Conservation (phyloP, 2,888 invertebrate genomes). For the Arge pagana region DNA sequence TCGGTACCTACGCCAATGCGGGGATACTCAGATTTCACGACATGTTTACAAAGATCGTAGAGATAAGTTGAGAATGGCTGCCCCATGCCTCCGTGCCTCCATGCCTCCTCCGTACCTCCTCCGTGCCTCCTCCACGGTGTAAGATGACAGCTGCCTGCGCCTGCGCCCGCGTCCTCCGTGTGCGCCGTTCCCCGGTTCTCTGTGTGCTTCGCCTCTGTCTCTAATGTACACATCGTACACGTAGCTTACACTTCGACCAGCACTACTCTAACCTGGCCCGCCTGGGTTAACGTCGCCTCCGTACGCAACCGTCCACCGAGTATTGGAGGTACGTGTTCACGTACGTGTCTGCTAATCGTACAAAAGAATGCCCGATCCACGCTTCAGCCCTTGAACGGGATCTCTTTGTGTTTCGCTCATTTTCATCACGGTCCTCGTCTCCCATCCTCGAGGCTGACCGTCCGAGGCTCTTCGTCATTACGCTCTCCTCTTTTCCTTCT, state of each 20-base stretch:
- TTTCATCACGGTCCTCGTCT: constrained; percentile 6
- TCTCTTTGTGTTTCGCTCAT: constrained; percentile 14
- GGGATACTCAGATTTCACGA: constrained; percentile 59
- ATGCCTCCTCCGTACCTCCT: constrained; percentile 23
- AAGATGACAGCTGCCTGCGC: constrained; percentile 58
- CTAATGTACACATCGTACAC: constrained; percentile 14
- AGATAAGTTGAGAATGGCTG: constrained; percentile 59
- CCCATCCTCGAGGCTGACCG: neutral
- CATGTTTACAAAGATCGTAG: constrained; percentile 60
- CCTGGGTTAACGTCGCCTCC: constrained; percentile 9
- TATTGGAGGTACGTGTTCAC: neutral
- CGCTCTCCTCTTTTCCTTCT: too few species aligned
- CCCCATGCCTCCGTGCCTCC: constrained; percentile 36
- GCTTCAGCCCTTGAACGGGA: constrained; percentile 5
- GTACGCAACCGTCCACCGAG: constrained; percentile 3
- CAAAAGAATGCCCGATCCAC: constrained; percentile 9
- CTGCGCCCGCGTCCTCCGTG: constrained; percentile 50
- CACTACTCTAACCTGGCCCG: constrained; percentile 3
- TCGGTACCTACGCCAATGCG: constrained; percentile 52
- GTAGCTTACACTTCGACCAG: constrained; percentile 26
- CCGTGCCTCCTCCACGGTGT: constrained; percentile 53
- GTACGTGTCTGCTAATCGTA: neutral
- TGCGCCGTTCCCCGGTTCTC: constrained; percentile 16
- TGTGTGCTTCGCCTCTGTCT: constrained; percentile 23
- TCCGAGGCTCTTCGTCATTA: too few species aligned